Evolutionary conservation across 2,113 vertebrate genomes (phyloP).

Genomic region (Empidonax alnorum): DNA sequence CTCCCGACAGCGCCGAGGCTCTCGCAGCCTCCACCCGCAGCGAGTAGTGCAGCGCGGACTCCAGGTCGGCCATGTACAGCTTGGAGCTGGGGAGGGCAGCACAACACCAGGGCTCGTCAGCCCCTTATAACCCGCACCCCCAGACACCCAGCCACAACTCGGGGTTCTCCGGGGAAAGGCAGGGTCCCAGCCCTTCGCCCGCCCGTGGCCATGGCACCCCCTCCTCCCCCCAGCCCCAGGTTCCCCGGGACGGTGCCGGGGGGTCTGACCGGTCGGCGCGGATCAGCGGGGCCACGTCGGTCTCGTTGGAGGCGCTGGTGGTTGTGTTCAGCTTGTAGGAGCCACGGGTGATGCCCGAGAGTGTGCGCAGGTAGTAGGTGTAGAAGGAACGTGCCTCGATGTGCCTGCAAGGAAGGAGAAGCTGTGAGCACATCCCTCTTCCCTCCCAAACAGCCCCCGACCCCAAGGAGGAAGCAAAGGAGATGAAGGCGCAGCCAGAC

Average conservation of each 20-base stretch:
- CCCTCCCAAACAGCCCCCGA: background rate
- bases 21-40: constrained; percentile 84
- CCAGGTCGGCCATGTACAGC: constrained; percentile 92
- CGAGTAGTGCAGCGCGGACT: constrained; percentile 88
- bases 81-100: constrained; percentile 53
- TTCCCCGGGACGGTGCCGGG: background rate
- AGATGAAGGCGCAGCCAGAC: background rate
- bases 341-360: constrained; percentile 75
- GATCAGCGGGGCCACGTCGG: constrained; percentile 46
- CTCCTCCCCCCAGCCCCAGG: background rate
- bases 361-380: constrained; percentile 80
- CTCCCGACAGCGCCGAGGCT: constrained; percentile 71
- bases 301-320: background rate
- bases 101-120: rapidly evolving
- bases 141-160: rapidly evolving
- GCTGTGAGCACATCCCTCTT: background rate
- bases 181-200: rapidly evolving
- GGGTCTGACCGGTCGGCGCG: constrained; percentile 78
- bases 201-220: rapidly evolving
- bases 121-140: rapidly evolving
- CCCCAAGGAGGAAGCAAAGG: background rate
- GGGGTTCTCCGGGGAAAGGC: background rate
- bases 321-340: constrained; percentile 47
- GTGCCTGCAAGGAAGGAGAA: constrained; percentile 71
- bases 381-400: constrained; percentile 83